A percentile compares a stretch with the other conserved stretches of the same genome.
These are phyloP conservation scores for Protodeltote pygarga DNA, from an alignment of 2,888 invertebrate genomes.

Conservation along the genomic window DNA sequence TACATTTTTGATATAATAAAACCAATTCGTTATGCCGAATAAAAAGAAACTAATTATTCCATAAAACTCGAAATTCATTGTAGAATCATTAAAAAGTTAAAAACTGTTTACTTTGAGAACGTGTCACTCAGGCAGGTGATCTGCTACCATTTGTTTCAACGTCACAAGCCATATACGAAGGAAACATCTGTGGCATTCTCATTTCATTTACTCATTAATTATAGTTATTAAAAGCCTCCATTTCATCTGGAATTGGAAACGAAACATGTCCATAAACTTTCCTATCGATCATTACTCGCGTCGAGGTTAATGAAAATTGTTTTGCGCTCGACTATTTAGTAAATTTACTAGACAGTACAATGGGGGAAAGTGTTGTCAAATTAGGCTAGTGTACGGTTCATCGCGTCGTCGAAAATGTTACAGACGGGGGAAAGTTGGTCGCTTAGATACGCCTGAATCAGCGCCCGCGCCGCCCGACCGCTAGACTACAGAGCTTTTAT, in stretches of 20 bases:
- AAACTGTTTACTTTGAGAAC: conserved; percentile 15
- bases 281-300: conserved; percentile 9
- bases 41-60: conserved; percentile 3
- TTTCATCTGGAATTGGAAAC: conserved; percentile 19
- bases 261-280: conserved; percentile 38
- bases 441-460: conserved; percentile 60
- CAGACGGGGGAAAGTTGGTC: conserved; percentile 63
- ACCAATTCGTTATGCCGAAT: conserved; percentile 10
- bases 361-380: conserved; percentile 67
- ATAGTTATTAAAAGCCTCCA: conserved; percentile 7
- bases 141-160: neutral
- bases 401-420: conserved; percentile 53
- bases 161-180: conserved; percentile 16
- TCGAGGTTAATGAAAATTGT: conserved; percentile 29
- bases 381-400: conserved; percentile 64
- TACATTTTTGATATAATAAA: no score
- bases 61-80: conserved; percentile 10
- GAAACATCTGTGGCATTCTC: conserved; percentile 24
- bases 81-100: conserved; percentile 14
- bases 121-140: conserved; percentile 40
- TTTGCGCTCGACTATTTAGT: conserved; percentile 38
- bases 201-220: conserved; percentile 29
- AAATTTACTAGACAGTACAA: conserved; percentile 46
- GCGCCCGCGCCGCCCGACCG: conserved; percentile 11
- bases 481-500: conserved; percentile 27